Evolutionary conservation across 2,113 vertebrate species (phyloP).

Genomic region (Nibea coibor): DNA sequence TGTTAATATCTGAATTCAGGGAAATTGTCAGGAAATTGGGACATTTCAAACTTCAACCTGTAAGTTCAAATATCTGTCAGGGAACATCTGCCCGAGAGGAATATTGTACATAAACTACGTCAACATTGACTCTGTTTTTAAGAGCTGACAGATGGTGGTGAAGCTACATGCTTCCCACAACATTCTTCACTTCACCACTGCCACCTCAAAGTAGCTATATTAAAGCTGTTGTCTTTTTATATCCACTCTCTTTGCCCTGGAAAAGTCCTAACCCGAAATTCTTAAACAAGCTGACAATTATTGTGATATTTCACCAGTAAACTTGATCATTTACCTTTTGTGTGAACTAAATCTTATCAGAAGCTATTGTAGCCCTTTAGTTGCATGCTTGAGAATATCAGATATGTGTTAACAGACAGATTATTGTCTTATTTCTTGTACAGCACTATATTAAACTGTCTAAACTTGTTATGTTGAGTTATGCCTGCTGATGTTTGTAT

Average conservation of each 20-base stretch:
- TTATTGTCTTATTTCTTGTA: background rate
- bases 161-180: constrained; percentile 4
- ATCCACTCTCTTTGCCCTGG: background rate
- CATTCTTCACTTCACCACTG: constrained; percentile 20
- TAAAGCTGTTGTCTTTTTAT: constrained; percentile 12
- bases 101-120: background rate
- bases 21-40: background rate
- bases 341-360: constrained; percentile 1
- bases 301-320: background rate
- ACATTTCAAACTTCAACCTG: background rate
- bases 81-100: background rate
- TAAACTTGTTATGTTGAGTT: background rate
- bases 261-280: background rate
- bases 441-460: constrained; percentile 16
- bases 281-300: background rate
- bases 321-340: background rate
- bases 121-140: background rate
- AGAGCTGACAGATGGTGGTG: background rate
- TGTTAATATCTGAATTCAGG: constrained; percentile 11
- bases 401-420: background rate
- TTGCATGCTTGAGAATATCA: constrained; percentile 19
- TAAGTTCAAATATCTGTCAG: background rate
- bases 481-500: constrained; percentile 16
- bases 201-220: background rate
- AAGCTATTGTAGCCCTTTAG: background rate